Percentiles rank a stretch among this genome's conserved stretches.
These are phyloP conservation scores for Apis cerana DNA, from an alignment of 1,140 invertebrate genomes.

Conservation along the genomic window DNA sequence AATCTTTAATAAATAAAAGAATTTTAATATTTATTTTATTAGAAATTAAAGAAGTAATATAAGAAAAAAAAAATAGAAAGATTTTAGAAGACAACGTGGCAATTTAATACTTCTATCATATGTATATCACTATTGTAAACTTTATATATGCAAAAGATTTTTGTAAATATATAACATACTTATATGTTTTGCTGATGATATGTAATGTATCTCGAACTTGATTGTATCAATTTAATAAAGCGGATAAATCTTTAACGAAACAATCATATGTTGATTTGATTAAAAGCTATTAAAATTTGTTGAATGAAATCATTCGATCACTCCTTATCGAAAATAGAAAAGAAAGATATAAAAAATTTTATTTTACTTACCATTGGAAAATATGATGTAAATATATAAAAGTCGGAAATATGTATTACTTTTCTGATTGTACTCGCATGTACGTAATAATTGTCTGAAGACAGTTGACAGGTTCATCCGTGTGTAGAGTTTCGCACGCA, in stretches of 20 bases:
- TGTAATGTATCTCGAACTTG: not conserved
- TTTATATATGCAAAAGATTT: not conserved
- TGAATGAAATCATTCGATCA: not conserved
- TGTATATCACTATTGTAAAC: not conserved
- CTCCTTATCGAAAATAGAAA: no score
- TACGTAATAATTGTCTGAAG: not conserved
- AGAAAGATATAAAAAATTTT: no score
- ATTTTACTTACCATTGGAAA: constrained; percentile 35
- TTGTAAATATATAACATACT: not conserved
- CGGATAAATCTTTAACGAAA: not conserved
- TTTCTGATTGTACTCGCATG: not conserved
- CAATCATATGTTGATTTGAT: not conserved
- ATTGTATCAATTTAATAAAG: not conserved
- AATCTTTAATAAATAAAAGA: not conserved
- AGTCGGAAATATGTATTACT: constrained; percentile 4
- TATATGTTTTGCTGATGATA: not conserved
- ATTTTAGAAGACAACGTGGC: no score
- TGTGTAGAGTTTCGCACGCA: not conserved
- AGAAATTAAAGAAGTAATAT: not conserved
- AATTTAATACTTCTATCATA: not conserved
- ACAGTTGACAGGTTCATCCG: constrained; percentile 29
- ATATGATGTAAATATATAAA: not conserved
- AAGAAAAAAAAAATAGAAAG: no score
- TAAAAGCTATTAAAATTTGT: no score
- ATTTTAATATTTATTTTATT: not conserved